Base-by-base conservation (phyloP, 2,888 invertebrate genomes). In the Stegophylla sp. region DNA sequence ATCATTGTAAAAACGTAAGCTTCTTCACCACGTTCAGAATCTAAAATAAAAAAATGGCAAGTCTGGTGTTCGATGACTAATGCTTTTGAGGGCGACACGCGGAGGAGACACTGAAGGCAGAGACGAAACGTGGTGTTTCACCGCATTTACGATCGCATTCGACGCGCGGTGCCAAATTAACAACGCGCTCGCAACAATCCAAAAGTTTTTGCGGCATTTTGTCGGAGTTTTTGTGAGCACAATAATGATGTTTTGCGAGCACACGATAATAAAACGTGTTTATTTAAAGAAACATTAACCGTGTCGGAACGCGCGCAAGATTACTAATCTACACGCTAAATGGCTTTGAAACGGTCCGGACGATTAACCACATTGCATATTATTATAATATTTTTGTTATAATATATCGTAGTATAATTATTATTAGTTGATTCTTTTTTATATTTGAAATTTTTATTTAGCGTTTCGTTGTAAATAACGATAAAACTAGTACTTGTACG, bases 161-260 rank as follows among this genome's bases (percentile, higher is more conserved):
- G n/a, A n/a, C n/a, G n/a, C n/a, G n/a, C n/a, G 2, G 66, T 76
- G 76, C 76, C 76, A 76, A 75, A 73, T n/a, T 7, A 15, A 3
- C 64, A 20, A n/a, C 23, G 48, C 67, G 48, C 45, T 67, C 15
- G 45, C 45, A 3, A 12, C 20, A 17, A n/a, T n/a, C n/a, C 41
- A 64, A n/a, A 17, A 64, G 43, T 41, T 48, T 74, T n/a, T n/a
- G n/a, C 74, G 15, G 61, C 20, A n/a, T n/a, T n/a, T n/a, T n/a
- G n/a, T n/a, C n/a, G n/a, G n/a, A n/a, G n/a, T n/a, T n/a, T n/a
- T n/a, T n/a, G n/a, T n/a, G n/a, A n/a, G n/a, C n/a, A n/a, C n/a
- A n/a, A n/a, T n/a, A n/a, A n/a, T n/a, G n/a, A n/a, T n/a, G n/a
- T n/a, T n/a, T n/a, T n/a, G n/a, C n/a, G n/a, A n/a, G n/a, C n/a